Base-by-base conservation (phyloP, 2,797 vertebrate genomes). In the Antennarius maculatus region DNA sequence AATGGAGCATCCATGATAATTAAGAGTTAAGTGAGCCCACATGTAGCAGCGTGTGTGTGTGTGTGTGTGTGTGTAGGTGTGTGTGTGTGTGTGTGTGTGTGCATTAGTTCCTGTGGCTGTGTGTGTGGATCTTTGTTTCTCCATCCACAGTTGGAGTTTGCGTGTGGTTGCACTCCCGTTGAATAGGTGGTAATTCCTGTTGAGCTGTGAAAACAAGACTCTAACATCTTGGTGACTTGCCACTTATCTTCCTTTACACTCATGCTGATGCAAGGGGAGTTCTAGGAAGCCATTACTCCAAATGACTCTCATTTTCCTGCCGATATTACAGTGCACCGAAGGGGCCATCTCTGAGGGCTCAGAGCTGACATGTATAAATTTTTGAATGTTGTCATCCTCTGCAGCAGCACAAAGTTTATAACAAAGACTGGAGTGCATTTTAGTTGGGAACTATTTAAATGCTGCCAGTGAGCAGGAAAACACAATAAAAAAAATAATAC, bases 1-100 rank as follows among this genome's bases (percentile, higher is more conserved):
- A 83, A 74, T 70, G 43, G 73, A 80, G 84, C 81, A 82, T 82
- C 75, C 81, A 41, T 80, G 83, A 91, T 91, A 91, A 91, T 92
- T 89, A 92, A 86, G 84, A 86, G 86, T 87, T 87, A 90, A 88
- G 80, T 77, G 76, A 74, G 76, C 23, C 56, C 23, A 7, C 49
- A 74, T 57, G 66, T 76, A 64, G 55, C 63, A 70, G 75, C 61
- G 76, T 67, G 69, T 17, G 53, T 37, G 52, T 64, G 76, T 67
- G 69, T 17, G 53, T 37, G 52, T 64, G 76, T 67, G 69, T 17
- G 53, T 37, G 52, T 64, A 74, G 65, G 69, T 17, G 53, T 37
- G 52, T 64, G 76, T 67, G 69, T 17, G 53, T 37, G 52, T 64
- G 76, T 67, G 69, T 17, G 53, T 37, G 52, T 64, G 76, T 67